Base-by-base conservation (phyloP, 2,113 vertebrate species). In the Sigmodon hispidus region DNA sequence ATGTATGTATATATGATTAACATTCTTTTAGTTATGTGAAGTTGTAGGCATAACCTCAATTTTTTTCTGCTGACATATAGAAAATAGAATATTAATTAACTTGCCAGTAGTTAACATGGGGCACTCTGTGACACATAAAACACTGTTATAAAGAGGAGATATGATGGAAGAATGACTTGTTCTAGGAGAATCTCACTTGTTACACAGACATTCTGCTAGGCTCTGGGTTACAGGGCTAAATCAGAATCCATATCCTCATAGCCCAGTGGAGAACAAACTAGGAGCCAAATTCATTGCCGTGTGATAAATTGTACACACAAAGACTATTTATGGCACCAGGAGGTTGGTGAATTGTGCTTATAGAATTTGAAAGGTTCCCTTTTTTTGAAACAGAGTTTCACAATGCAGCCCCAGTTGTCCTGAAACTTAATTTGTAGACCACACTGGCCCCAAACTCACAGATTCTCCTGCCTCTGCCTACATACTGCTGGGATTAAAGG, bases 81-180 rank as follows among this genome's bases (percentile, higher is more conserved):
- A 59, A 40, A 93, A 40, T 63, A 84, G 61, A 76, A 70, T 50
- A 93, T 94, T 95, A 91, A 93, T 94, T 95, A 91, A 19, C 77
- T 94, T 84, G 9, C 69, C 73, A 65, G 17, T 85, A 77, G 95
- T 96, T 91, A 94, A 92, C 83, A 45, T 79, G 67, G 67, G 31
- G 63, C 26, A 91, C 29, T 1, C 57, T 91, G 55, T 91, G 77
- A 91, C 61, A 87, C 94, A 29, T 63, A 94, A 92, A 95, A 87
- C 80, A 17, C 83, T 34, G 90, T 85, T 93, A 45, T 13, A 81
- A 80, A 89, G 90, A 87, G 84, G 34, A 93, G 75, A 87, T 94
- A 87, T 81, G 43, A 67, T 94, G 61, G 92, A 95, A 95, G 31
- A 91, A 90, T 93, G 48, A 70, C 90, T 96, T 89, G 13, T 79